Base-by-base conservation (phyloP, 2,888 invertebrate genomes). In the Sinelater perroti region DNA sequence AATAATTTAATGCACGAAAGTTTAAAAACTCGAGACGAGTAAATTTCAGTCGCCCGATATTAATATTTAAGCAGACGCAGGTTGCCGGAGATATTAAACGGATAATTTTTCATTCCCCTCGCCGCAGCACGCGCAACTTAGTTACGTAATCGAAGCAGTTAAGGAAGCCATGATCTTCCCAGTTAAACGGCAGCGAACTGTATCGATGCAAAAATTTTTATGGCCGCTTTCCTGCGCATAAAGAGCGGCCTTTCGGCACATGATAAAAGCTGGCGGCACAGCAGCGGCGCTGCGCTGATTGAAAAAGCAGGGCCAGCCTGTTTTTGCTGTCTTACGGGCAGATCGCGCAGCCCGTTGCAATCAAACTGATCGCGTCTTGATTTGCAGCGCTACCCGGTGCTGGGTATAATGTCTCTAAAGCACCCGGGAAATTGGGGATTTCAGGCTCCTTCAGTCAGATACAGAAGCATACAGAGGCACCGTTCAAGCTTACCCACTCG, bases 321-420 rank as follows among this genome's bases (percentile, higher is more conserved):
- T 52, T 51, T 33, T 63, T 58, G 63, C 55, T 60, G 44, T 56
- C 56, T 42, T 45, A 57, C 52, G 56, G 57, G 54, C 53, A 60
- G 56, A 58, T 61, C 46, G 56, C 47, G 21, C 24, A 51, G 53
- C 61, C 51, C 42, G 58, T 58, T 61, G 61, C 58, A 61, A 61
- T 63, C 60, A 46, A 55, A 50, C 57, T 61, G 61, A 63, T 61
- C 55, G 56, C 45, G 50, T 62, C 53, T 59, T 42, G 60, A 53
- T 57, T 62, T 59, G 60, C 62, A 45, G 59, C 65, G 60, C 56
- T 61, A 46, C 46, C 49, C 55, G 63, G 63, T 66, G 66, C 66
- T 61, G 64, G 61, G 60, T 65, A 64, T 64, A 63, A 67, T 63
- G 66, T 65, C 62, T 63, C 65, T 60, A 64, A 67, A 63, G 61